These are phyloP conservation scores for Parochlus steinenii DNA, from an alignment of 2,888 invertebrate species.

Conservation along the genomic window DNA sequence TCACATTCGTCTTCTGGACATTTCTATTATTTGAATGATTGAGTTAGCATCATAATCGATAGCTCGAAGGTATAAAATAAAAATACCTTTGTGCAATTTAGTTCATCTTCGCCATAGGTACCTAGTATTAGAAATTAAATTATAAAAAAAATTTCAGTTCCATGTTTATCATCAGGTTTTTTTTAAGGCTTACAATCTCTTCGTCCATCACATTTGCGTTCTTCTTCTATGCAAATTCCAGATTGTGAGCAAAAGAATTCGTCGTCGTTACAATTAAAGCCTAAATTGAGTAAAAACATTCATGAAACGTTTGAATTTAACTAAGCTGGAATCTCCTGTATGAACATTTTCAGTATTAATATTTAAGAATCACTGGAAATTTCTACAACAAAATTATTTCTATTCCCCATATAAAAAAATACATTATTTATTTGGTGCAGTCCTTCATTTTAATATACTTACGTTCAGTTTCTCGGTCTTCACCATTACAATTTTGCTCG, in stretches of 20 bases:
- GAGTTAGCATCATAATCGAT: slow-evolving; percentile 2
- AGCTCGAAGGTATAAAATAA: too few species aligned
- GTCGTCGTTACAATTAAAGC: slow-evolving; percentile 16
- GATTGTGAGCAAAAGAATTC: slow-evolving; percentile 41
- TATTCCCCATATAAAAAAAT: background rate
- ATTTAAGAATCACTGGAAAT: background rate
- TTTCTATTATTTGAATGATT: slow-evolving; percentile 6
- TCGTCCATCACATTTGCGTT: slow-evolving; percentile 42
- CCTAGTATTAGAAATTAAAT: too few species aligned
- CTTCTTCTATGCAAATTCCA: slow-evolving; percentile 40
- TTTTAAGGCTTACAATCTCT: slow-evolving; percentile 35
- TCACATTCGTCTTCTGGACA: slow-evolving; percentile 28
- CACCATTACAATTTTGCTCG: slow-evolving; percentile 25
- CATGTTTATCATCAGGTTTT: background rate
- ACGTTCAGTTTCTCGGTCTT: slow-evolving; percentile 29
- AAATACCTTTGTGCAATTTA: too few species aligned
- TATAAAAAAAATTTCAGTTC: too few species aligned
- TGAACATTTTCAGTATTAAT: too few species aligned
- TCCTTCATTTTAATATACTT: background rate
- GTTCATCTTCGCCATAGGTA: too few species aligned
- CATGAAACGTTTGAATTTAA: background rate
- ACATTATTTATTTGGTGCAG: background rate
- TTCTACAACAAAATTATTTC: background rate
- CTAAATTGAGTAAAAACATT: background rate
- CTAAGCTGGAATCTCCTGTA: too few species aligned